phyloP scores from a whole-genome alignment of 2,888 invertebrate genomes.

The Trachelus troglodyta region DNA sequence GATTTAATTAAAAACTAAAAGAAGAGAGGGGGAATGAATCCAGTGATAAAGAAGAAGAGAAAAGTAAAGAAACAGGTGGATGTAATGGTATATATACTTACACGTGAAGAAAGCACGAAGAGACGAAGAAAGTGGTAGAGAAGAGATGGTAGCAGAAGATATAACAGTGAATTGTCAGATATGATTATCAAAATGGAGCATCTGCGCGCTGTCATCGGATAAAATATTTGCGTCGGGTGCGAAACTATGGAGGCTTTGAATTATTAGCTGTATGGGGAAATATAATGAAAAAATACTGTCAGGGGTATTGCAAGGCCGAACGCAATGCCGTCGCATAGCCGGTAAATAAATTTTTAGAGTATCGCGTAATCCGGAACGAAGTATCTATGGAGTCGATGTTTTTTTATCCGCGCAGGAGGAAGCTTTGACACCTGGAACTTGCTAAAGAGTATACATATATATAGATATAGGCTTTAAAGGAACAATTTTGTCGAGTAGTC shows the following conservation, averaged over 20 bases:
- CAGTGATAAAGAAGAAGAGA: background rate
- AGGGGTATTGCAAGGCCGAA: conserved; percentile 31
- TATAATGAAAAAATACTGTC: conserved; percentile 44
- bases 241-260: conserved; percentile 36
- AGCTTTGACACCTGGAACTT: background rate
- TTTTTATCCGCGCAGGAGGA: background rate
- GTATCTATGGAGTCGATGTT: background rate
- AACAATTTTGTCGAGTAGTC: background rate
- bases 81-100: background rate
- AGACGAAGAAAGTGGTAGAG: conserved; percentile 8
- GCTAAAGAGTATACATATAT: background rate
- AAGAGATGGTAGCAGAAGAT: conserved; percentile 4
- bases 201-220: conserved; percentile 42
- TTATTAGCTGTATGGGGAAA: conserved; percentile 40
- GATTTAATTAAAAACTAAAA: background rate
- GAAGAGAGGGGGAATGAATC: background rate
- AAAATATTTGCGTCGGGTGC: conserved; percentile 37
- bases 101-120: background rate
- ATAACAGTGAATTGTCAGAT: conserved; percentile 20
- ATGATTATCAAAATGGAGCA: conserved; percentile 41
- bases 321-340: background rate
- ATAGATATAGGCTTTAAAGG: background rate
- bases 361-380: background rate
- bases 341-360: background rate
- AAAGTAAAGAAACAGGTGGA: background rate